Conservation (phyloP, 2,888 invertebrate genomes). For the Drosophila colorata region DNA sequence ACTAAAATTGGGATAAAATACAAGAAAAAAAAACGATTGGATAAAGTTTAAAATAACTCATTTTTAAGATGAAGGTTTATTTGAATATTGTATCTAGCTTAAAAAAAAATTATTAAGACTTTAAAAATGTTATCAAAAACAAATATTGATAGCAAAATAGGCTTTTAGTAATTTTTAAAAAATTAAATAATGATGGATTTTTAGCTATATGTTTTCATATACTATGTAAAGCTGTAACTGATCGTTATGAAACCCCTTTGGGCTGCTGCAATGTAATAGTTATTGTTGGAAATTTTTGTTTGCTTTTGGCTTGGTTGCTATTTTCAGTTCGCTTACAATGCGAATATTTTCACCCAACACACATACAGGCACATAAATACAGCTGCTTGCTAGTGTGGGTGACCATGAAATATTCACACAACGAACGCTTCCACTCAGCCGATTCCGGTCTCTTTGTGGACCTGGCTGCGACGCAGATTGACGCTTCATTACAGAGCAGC, state of each 20-base stretch:
- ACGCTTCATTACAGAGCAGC: constrained; percentile 71
- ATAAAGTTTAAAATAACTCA: too few species aligned
- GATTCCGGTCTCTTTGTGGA: constrained; percentile 69
- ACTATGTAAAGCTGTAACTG: neutral
- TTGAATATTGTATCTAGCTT: too few species aligned
- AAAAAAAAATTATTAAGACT: too few species aligned
- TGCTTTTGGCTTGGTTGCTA: constrained; percentile 42
- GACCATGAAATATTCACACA: constrained; percentile 80
- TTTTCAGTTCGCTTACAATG: constrained; percentile 58
- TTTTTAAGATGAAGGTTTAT: too few species aligned
- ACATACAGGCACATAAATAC: constrained; percentile 5
- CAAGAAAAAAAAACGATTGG: too few species aligned
- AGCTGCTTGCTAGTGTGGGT: constrained; percentile 55
- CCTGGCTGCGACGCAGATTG: constrained; percentile 75
- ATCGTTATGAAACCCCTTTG: constrained; percentile 19
- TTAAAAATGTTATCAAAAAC: too few species aligned
- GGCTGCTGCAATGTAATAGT: constrained; percentile 5
- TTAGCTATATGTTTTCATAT: too few species aligned
- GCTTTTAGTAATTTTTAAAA: too few species aligned
- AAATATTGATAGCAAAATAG: too few species aligned
- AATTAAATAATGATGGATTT: too few species aligned
- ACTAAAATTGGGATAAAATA: too few species aligned
- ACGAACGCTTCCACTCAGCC: constrained; percentile 62
- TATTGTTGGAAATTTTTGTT: constrained; percentile 41
- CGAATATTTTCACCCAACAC: constrained; percentile 54